These are phyloP conservation scores for Drosophila teissieri DNA, from an alignment of 1,140 invertebrate genomes.

Conservation along the genomic window DNA sequence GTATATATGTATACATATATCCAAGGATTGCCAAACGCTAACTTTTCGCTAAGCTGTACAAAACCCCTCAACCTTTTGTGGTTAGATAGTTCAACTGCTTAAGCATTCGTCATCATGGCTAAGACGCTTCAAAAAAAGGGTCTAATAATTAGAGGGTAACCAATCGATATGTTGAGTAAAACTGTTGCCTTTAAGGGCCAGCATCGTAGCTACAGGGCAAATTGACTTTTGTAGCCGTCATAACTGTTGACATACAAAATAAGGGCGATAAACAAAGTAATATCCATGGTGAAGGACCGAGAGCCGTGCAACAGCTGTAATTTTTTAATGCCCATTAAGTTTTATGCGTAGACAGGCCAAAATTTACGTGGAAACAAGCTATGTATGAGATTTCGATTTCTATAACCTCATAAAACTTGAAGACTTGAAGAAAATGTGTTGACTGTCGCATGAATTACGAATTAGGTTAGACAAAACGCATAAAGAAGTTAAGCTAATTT, in stretches of 20 bases:
- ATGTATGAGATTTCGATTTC: slow-evolving; percentile 13
- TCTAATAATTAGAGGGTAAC: slow-evolving; percentile 55
- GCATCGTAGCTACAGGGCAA: slow-evolving; percentile 43
- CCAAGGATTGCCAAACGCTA: slow-evolving; percentile 20
- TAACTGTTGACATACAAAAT: slow-evolving; percentile 71
- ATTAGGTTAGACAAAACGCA: no score
- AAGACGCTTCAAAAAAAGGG: slow-evolving; percentile 49
- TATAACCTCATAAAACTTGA: slow-evolving; percentile 12
- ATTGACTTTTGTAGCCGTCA: slow-evolving; percentile 71
- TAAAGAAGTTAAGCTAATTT: no score
- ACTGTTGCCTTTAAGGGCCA: background rate
- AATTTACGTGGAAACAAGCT: slow-evolving; percentile 31
- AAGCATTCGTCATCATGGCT: slow-evolving; percentile 53
- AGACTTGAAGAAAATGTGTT: slow-evolving; percentile 17
- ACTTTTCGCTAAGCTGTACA: slow-evolving; percentile 26
- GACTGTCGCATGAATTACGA: background rate
- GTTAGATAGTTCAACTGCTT: slow-evolving; percentile 32
- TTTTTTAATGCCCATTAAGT: slow-evolving; percentile 54
- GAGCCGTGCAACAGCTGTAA: slow-evolving; percentile 51
- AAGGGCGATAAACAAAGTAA: slow-evolving; percentile 17
- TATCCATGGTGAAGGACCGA: background rate
- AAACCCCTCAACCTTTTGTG: background rate
- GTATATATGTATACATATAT: background rate
- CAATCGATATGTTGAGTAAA: background rate
- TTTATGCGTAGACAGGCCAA: slow-evolving; percentile 47